Evolutionary conservation across 2,888 invertebrate genomes (phyloP), one percentile per base, ranked within the genome.

Genomic region (Eristalis arbustorum): DNA sequence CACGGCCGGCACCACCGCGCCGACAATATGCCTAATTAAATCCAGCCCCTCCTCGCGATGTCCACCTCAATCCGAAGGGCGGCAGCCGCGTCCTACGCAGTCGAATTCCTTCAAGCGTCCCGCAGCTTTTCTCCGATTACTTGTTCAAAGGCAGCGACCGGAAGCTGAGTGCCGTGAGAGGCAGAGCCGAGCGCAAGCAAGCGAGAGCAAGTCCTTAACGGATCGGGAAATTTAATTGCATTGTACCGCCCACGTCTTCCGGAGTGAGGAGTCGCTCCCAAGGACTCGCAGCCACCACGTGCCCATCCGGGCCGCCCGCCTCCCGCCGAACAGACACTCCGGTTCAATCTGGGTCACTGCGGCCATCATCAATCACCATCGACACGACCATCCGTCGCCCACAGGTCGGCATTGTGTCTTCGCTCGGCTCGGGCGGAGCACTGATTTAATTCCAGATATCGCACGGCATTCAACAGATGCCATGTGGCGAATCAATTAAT

Each of bases 11-110:
- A 18, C 18, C 49, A 18, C n/a, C 18, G 0, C 49, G 25, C 18
- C n/a, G 69, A 40, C 37, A 64, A 34, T 77, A 23, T 57, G 71
- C 64, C 59, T 71, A 71, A 71, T 78, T 78, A 77, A 77, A 63
- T 77, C 56, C 49, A 10, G 25, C 68, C 69, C 49, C 18, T 77
- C 49, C 49, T 18, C 8, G 49, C 18, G 49, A 49, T 8, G 49
- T 49, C 49, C 49, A 49, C 49, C 49, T 49, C 49, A 49, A 49
- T 49, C 49, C 49, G 18, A 4, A 1, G 6, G 6, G 0, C 18
- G 49, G 1, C 6, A n/a, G 18, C 49, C 49, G n/a, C 49, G n/a
- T 49, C 49, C 49, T 18, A 18, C 18, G 18, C 49, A 68, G 49
- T 62, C 34, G 18, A 56, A 49, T 49, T 49, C 59, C 28, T 49